A percentile compares a stretch with the other conserved stretches of the same genome.
Conservation (phyloP, 2,113 vertebrate species). For the Equus quagga region DNA sequence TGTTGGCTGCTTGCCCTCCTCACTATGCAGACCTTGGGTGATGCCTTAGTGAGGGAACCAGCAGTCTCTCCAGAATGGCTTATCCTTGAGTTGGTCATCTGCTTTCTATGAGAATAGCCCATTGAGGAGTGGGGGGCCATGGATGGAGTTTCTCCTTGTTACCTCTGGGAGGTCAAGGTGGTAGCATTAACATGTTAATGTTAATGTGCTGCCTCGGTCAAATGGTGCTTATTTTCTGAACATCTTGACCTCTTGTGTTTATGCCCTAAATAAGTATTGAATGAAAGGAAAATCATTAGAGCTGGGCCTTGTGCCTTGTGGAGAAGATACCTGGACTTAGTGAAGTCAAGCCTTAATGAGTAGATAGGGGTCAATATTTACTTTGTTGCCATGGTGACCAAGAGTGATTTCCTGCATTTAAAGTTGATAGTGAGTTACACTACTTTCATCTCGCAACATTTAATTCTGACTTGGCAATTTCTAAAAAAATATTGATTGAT, state of each 20-base stretch:
- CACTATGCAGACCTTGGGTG: neutral
- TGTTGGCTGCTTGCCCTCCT: neutral
- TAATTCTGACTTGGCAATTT: neutral
- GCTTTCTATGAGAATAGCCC: neutral
- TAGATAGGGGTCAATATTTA: neutral
- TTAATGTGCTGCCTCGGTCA: neutral
- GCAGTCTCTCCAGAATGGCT: neutral
- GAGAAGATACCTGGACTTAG: neutral
- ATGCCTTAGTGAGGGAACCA: neutral
- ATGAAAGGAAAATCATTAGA: neutral
- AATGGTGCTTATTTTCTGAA: neutral
- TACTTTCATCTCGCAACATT: neutral
- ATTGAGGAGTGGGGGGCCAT: fast-evolving
- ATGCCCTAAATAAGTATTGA: neutral
- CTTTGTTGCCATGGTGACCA: neutral
- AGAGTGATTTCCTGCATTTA: neutral
- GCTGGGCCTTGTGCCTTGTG: neutral
- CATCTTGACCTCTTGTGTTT: neutral
- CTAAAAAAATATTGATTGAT: neutral
- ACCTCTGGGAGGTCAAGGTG: neutral
- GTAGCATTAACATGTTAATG: neutral
- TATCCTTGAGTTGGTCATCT: neutral
- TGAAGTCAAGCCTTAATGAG: neutral
- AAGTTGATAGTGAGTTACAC: neutral
- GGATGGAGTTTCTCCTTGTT: neutral